Evolutionary conservation across 2,113 vertebrate species (phyloP).

Genomic region (Nothocercus nigrocapillus): DNA sequence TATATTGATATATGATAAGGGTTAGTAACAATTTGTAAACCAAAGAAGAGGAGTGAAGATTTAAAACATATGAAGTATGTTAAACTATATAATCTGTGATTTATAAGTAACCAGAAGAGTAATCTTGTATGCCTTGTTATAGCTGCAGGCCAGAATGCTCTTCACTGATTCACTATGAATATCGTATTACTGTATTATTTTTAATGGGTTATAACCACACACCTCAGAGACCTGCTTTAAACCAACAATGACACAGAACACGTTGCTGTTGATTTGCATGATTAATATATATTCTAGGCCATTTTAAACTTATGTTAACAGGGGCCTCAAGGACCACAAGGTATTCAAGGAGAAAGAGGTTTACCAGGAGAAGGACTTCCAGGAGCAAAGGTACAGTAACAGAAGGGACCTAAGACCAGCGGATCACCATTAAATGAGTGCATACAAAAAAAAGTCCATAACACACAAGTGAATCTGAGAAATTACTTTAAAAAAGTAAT

Average conservation of each 20-base stretch:
- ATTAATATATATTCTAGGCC: not conserved
- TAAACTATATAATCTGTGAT: not conserved
- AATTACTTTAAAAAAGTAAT: not conserved
- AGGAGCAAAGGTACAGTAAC: constrained; percentile 85
- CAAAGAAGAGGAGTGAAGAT: not conserved
- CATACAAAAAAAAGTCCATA: not conserved
- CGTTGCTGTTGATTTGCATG: not conserved
- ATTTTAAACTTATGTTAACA: constrained; percentile 64
- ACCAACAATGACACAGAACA: not conserved
- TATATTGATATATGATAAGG: not conserved
- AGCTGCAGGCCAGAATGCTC: constrained; percentile 33
- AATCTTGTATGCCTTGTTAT: constrained; percentile 3
- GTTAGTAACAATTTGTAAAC: not conserved
- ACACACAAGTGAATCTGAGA: not conserved
- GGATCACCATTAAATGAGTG: not conserved
- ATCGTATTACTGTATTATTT: not conserved
- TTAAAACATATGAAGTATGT: not conserved
- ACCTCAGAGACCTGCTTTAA: not conserved
- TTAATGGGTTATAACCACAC: constrained; percentile 28
- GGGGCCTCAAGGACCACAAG: constrained; percentile 91
- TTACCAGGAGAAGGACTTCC: constrained; percentile 87
- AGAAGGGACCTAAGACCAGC: not conserved
- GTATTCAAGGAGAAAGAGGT: constrained; percentile 88
- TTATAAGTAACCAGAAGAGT: not conserved
- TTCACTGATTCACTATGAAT: not conserved